These are phyloP conservation scores for Pseudomugil gertrudae DNA, from an alignment of 2,797 vertebrate genomes.

Conservation along the genomic window DNA sequence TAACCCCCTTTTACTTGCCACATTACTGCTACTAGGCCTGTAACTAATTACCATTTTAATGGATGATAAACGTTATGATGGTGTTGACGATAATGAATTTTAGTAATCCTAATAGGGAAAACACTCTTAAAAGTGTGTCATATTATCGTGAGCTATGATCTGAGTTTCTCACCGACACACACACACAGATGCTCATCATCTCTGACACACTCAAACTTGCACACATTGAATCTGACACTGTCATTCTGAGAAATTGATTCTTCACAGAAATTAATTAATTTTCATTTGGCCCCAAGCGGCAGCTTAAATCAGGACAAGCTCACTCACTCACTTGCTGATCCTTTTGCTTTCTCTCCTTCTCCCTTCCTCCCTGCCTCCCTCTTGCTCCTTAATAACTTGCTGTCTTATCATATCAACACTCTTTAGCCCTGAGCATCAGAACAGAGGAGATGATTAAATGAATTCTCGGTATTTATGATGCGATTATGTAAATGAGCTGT, in stretches of 20 bases:
- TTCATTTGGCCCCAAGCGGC: conserved; percentile 99
- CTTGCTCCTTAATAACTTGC: conserved; percentile 82
- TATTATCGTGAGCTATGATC: conserved; percentile 72
- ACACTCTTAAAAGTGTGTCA: conserved; percentile 87
- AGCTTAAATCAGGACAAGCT: conserved; percentile 96
- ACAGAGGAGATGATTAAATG: conserved; percentile 99
- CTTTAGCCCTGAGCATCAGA: conserved; percentile 92
- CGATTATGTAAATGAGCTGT: conserved; percentile 98
- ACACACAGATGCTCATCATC: conserved; percentile 20
- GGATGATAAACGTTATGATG: conserved; percentile 73
- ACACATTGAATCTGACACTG: conserved; percentile 92
- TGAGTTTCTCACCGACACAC: conserved; percentile 37
- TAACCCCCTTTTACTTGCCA: conserved; percentile 32
- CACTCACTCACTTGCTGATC: conserved; percentile 79
- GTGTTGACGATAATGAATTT: conserved; percentile 90
- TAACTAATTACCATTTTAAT: conserved; percentile 62
- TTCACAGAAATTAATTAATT: conserved; percentile 99
- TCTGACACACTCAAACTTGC: conserved; percentile 46
- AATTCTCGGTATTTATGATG: conserved; percentile 98
- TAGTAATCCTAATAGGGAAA: conserved; percentile 70
- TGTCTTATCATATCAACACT: conserved; percentile 99
- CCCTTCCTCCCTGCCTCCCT: conserved; percentile 67
- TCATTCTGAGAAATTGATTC: conserved; percentile 99
- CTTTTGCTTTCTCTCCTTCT: conserved; percentile 72
- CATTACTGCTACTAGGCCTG: conserved; percentile 38